Base-by-base conservation (phyloP, 1,140 invertebrate genomes). In the Drosophila asahinai region DNA sequence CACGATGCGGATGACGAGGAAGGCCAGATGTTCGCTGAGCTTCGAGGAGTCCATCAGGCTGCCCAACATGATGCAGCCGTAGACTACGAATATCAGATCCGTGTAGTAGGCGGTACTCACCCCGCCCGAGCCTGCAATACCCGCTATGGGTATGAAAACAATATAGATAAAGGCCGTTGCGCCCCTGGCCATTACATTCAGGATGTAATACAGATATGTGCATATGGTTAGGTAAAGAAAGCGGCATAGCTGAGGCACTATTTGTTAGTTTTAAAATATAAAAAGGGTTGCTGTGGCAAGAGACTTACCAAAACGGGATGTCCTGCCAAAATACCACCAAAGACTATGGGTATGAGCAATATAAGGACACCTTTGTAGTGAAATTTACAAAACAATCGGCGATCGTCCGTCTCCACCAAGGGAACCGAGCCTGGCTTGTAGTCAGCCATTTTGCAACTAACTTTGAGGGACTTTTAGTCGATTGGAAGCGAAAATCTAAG, bases 361-460 rank as follows among this genome's bases (percentile, higher is more conserved):
- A 90, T 27, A 2, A 89, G 61, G 1, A 63, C 19, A 2, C 84
- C 84, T 43, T 90, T 89, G 12, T 84, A 84, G 51, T 89, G 84
- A 19, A 52, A 90, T 43, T 70, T 73, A 3, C 43, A 90, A 27
- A 84, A 90, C 9, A 51, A 8, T 42, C 49, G 81, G 2, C 84
- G 75, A 3, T 82, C 30, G 45, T 89, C 61, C 19, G 70, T 64
- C 40, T 72, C 71, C 9, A 54, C 70, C 14, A 73, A 64, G 0
- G 73, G 70, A 9, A 72, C 25, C 1, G 27, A 8, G 0, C 84
- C 84, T 0, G 84, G 84, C n/a, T 58, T 89, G 27, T 89, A 84
- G 1, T 81, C 80, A 9, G 33, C 47, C 58, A 33, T 70, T 11
- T 38, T 71, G 14, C 12, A 7, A 48, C 7, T 33, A 17, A 33